These are phyloP conservation scores for Isurus oxyrinchus DNA, from an alignment of 2,113 vertebrate genomes.

Conservation along the genomic window DNA sequence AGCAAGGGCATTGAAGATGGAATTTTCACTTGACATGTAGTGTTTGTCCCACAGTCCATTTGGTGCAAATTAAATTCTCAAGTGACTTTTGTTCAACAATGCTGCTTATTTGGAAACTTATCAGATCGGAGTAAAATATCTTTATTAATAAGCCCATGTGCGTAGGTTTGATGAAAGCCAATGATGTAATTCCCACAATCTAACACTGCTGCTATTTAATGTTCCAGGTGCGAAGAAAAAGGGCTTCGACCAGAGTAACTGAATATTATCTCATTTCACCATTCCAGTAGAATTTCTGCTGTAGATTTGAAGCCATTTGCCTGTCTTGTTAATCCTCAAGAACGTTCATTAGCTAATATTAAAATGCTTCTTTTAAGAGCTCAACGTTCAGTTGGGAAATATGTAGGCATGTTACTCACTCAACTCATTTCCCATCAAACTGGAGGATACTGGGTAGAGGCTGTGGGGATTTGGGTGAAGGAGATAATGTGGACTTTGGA, in stretches of 20 bases:
- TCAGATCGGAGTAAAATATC: neutral
- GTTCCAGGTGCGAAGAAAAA: neutral
- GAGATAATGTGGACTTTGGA: neutral
- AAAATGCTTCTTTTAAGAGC: neutral
- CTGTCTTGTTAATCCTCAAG: neutral
- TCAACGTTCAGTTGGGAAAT: neutral
- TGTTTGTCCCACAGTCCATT: neutral
- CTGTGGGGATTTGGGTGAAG: neutral
- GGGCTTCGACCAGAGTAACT: neutral
- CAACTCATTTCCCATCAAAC: neutral
- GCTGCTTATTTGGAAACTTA: neutral
- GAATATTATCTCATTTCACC: neutral
- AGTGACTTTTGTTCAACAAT: neutral
- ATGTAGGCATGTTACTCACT: neutral
- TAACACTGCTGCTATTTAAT: neutral
- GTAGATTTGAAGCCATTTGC: neutral
- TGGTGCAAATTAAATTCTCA: neutral
- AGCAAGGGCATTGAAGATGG: neutral
- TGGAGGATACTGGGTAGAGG: neutral
- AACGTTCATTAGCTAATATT: neutral
- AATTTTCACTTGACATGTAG: neutral
- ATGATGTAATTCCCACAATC: neutral
- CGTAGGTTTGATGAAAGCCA: neutral
- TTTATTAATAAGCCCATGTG: neutral
- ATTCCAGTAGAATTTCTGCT: neutral